Percentiles rank a stretch among this genome's conserved stretches.
These are phyloP conservation scores for Ia io DNA, from an alignment of 2,113 vertebrate species.

Conservation along the genomic window DNA sequence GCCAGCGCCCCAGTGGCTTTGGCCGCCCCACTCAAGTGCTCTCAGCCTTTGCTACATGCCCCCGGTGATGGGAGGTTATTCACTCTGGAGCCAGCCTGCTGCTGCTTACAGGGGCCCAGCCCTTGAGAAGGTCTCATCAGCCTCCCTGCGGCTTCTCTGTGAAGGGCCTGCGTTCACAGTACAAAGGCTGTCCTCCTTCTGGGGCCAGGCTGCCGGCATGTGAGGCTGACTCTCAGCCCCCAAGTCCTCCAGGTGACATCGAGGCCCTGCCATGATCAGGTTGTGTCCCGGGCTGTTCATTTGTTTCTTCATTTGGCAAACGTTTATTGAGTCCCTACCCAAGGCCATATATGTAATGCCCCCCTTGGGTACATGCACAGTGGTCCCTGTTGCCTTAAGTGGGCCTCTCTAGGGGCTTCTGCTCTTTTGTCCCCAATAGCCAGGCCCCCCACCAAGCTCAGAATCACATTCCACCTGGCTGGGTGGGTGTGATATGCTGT, in stretches of 20 bases:
- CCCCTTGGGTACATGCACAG: neutral
- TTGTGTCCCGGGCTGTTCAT: neutral
- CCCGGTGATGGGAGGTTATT: neutral
- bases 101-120: neutral
- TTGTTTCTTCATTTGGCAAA: neutral
- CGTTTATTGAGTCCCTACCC: neutral
- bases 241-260: neutral
- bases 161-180: neutral
- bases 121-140: neutral
- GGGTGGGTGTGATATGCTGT: neutral
- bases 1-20: neutral
- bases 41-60: neutral
- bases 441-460: neutral
- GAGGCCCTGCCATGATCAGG: neutral
- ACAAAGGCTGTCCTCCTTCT: neutral
- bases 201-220: neutral
- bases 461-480: neutral
- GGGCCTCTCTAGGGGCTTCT: neutral
- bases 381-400: neutral
- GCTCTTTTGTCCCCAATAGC: neutral
- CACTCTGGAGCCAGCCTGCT: neutral
- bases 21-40: neutral
- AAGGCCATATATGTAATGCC: neutral
- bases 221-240: neutral
- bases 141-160: neutral